Base-by-base conservation (phyloP, 2,797 vertebrate genomes). In the Tauraco hartlaubi region DNA sequence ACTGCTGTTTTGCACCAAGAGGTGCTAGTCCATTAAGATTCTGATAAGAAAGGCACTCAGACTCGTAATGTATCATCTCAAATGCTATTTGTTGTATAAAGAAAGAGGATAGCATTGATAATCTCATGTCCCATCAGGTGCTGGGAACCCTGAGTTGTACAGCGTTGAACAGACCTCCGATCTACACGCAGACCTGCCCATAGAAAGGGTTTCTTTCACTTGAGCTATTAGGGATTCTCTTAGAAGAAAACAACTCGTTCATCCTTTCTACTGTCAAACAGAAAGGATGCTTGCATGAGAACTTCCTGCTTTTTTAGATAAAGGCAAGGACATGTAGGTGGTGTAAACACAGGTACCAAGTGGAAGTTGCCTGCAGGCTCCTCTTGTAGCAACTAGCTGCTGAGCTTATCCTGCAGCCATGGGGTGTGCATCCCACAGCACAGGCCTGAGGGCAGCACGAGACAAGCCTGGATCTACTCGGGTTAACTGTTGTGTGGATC, bases 161-260 rank as follows among this genome's bases (percentile, higher is more conserved):
- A 56, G 46, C 46, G 9, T 5, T 33, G 26, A 75, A 31, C 28
- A 66, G 51, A 22, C 4, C 9, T 56, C 14, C 0, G 1, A 28
- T 54, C 18, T 15, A 20, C 0, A 41, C 62, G 48, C 59, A 43
- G 46, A 13, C 26, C 13, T 43, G 19, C 1, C 31, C 3, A 1
- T 20, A 18, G 67, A 14, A 77, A 13, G 9, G 15, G 4, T 85
- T 90, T 67, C 51, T 23, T 33, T 83, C 7, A 15, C 48, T 83
- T 28, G 16, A 87, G 13, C 23, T 88, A 5, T 15, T 51, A 15
- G 39, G 15, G 22, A 66, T 72, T 76, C 12, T 91, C 12, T 81
- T 73, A 20, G 23, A 79, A 46, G 35, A 52, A 58, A 78, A 52
- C 12, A 69, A 12, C 13, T 58, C 5, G 1, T 63, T 83, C 15